phyloP scores from a whole-genome alignment of 2,797 vertebrate genomes.

The Hyperoplus immaculatus region DNA sequence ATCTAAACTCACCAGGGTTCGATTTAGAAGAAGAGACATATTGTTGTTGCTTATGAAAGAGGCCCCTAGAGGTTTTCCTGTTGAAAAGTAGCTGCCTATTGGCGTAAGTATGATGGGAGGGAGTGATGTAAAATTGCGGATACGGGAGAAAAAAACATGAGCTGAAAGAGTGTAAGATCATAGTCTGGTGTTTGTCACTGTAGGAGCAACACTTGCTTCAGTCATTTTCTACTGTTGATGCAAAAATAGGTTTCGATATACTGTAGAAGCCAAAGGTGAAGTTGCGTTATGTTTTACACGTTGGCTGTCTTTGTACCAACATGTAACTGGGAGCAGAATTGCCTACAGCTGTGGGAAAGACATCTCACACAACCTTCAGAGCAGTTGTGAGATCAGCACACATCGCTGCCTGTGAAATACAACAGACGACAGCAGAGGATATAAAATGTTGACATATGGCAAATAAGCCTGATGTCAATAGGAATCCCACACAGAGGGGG shows the following conservation, averaged over 20 bases:
- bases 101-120: too few relatives aligned
- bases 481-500: conserved; percentile 21
- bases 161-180: background rate
- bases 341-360: conserved; percentile 12
- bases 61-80: background rate
- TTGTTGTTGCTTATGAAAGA: too few relatives aligned
- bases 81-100: background rate
- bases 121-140: background rate
- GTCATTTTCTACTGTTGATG: too few relatives aligned
- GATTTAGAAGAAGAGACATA: too few relatives aligned
- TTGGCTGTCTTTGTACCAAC: background rate
- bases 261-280: background rate
- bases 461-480: conserved; percentile 55
- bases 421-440: conserved; percentile 20
- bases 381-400: conserved; percentile 3
- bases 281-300: background rate
- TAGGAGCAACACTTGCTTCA: background rate
- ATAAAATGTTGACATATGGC: conserved; percentile 61
- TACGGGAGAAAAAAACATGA: background rate
- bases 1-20: too few relatives aligned
- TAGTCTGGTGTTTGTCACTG: too few relatives aligned
- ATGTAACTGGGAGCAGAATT: background rate
- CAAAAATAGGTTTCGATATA: background rate
- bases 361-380: conserved; percentile 20
- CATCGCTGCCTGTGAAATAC: conserved; percentile 25